Evolutionary conservation across 2,113 vertebrate genomes (phyloP).

Genomic region (Pterocles gutturalis): DNA sequence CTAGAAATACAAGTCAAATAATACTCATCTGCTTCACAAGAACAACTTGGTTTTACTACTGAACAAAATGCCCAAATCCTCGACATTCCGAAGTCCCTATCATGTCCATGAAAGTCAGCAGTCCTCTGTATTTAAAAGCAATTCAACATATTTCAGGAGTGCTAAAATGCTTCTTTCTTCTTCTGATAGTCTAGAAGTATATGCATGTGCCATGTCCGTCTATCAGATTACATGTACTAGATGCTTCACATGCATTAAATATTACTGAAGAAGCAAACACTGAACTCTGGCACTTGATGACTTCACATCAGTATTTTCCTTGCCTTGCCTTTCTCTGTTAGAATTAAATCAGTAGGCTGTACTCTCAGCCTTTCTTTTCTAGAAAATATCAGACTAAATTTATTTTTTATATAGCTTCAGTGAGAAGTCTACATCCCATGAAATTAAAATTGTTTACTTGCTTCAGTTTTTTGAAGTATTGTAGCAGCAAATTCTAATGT

Average conservation of each 20-base stretch:
- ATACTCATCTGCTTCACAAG: background rate
- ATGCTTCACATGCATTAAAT: background rate
- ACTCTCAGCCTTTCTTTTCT: background rate
- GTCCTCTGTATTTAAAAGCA: background rate
- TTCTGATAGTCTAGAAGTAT: background rate
- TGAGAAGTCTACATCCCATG: background rate
- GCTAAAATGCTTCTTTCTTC: background rate
- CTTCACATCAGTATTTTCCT: background rate
- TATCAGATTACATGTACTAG: background rate
- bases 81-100: background rate
- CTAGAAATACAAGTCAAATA: background rate
- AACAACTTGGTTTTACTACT: background rate
- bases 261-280: background rate
- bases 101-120: background rate
- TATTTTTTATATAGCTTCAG: background rate
- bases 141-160: background rate
- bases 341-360: background rate
- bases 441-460: conserved; percentile 37
- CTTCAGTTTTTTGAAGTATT: background rate
- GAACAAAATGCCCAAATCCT: background rate
- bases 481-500: background rate
- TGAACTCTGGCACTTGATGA: background rate
- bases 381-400: background rate
- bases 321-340: background rate
- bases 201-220: background rate